Percentiles rank a stretch among this genome's conserved stretches.
These are phyloP conservation scores for Phaetusa simplex DNA, from an alignment of 2,113 vertebrate genomes.

Conservation along the genomic window DNA sequence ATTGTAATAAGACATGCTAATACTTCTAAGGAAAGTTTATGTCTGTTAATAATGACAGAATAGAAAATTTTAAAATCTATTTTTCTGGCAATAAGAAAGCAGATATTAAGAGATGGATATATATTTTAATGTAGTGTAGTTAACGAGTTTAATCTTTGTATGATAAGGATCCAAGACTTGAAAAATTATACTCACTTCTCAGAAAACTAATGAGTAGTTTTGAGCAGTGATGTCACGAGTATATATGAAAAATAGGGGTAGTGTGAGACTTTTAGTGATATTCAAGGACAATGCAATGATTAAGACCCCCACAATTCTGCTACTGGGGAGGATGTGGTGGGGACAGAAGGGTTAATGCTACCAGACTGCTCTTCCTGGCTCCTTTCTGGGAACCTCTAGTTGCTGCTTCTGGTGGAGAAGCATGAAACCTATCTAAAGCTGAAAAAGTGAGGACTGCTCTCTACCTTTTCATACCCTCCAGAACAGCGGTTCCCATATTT, in stretches of 20 bases:
- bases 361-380: not conserved
- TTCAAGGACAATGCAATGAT: not conserved
- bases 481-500: not conserved
- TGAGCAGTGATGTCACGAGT: not conserved
- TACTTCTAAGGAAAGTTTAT: not conserved
- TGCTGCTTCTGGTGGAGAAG: not conserved
- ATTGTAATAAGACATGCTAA: not conserved
- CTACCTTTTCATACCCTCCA: not conserved
- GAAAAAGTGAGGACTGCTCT: not conserved
- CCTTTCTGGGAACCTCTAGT: not conserved
- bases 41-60: not conserved
- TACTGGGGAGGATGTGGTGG: not conserved
- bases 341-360: not conserved
- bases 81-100: not conserved
- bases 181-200: not conserved
- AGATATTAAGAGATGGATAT: not conserved
- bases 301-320: not conserved
- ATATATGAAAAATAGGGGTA: not conserved
- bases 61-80: not conserved
- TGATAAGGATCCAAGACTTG: not conserved
- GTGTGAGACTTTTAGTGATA: not conserved
- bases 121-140: not conserved
- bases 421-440: not conserved
- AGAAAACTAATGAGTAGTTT: not conserved
- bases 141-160: not conserved